Evolutionary conservation across 2,888 invertebrate species (phyloP).

Genomic region (Acrobasis suavella): DNA sequence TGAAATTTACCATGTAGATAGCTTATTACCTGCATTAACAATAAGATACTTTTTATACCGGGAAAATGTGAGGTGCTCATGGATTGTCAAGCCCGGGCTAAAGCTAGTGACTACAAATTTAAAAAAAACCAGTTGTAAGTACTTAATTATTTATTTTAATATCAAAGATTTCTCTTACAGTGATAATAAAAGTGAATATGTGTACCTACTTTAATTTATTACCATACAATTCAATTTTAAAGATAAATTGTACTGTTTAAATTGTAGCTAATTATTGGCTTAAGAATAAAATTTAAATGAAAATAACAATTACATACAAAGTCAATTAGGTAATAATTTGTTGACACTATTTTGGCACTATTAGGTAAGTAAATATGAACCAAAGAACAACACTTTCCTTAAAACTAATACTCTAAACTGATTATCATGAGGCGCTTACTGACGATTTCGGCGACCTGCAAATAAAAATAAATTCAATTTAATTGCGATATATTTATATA

Average conservation of each 20-base stretch:
- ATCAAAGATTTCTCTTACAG: conserved; percentile 63
- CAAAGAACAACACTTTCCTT: conserved; percentile 53
- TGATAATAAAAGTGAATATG: conserved; percentile 64
- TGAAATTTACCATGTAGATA: too few relatives aligned
- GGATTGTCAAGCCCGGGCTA: too few relatives aligned
- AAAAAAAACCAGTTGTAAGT: conserved; percentile 46
- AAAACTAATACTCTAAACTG: conserved; percentile 53
- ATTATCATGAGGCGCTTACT: conserved; percentile 53
- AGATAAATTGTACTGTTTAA: conserved; percentile 55
- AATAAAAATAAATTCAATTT: conserved; percentile 33
- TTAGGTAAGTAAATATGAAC: conserved; percentile 61
- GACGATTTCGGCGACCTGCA: conserved; percentile 78
- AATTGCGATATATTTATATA: too few relatives aligned
- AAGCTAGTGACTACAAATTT: too few relatives aligned
- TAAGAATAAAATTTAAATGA: conserved; percentile 45
- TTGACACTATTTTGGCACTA: conserved; percentile 72
- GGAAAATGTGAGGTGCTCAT: too few relatives aligned
- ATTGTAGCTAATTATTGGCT: conserved; percentile 51
- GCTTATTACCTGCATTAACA: too few relatives aligned
- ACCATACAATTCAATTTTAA: conserved; percentile 50
- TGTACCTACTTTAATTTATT: conserved; percentile 50
- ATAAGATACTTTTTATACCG: too few relatives aligned
- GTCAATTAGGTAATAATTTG: conserved; percentile 28
- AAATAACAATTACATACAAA: conserved; percentile 38
- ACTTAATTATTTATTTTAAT: conserved; percentile 66